These are phyloP conservation scores for Prinia subflava DNA, from an alignment of 2,113 vertebrate species.

Conservation along the genomic window DNA sequence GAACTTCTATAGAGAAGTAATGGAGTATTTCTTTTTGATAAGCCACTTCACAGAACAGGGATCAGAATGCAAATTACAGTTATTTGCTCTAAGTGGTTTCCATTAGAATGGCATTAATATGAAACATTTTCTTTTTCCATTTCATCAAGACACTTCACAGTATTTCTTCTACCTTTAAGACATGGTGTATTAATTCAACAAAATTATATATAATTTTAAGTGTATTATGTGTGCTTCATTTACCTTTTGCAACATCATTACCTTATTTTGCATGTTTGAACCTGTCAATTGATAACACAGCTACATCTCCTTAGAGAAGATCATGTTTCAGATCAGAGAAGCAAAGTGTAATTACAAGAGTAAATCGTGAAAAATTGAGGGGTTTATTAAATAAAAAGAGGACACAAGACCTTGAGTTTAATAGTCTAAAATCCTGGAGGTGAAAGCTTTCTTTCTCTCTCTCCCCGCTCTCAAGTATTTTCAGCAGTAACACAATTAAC, in stretches of 20 bases:
- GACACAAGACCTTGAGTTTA: conserved; percentile 78
- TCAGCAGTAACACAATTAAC: not conserved
- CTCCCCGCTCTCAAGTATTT: not conserved
- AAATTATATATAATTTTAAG: conserved; percentile 61
- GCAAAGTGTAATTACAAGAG: conserved; percentile 26
- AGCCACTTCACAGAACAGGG: conserved; percentile 55
- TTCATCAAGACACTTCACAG: conserved; percentile 58
- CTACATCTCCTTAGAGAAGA: not conserved
- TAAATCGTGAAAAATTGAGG: conserved; percentile 34
- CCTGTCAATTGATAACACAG: conserved; percentile 26
- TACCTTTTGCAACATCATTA: conserved; percentile 7
- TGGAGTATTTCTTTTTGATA: conserved; percentile 66
- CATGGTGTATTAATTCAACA: conserved; percentile 50
- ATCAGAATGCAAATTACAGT: conserved; percentile 68
- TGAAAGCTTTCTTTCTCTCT: not conserved
- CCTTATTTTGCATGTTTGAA: conserved; percentile 47
- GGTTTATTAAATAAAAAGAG: conserved; percentile 73
- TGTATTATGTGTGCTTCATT: conserved; percentile 41
- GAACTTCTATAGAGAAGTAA: conserved; percentile 52
- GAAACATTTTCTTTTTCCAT: conserved; percentile 60
- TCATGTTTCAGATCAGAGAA: conserved; percentile 26
- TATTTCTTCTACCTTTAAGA: conserved; percentile 54
- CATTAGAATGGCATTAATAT: conserved; percentile 65
- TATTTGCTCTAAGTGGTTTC: conserved; percentile 71
- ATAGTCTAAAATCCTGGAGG: conserved; percentile 57